Conservation (phyloP, 1,140 invertebrate genomes). For the Branchinecta lindahli region DNA sequence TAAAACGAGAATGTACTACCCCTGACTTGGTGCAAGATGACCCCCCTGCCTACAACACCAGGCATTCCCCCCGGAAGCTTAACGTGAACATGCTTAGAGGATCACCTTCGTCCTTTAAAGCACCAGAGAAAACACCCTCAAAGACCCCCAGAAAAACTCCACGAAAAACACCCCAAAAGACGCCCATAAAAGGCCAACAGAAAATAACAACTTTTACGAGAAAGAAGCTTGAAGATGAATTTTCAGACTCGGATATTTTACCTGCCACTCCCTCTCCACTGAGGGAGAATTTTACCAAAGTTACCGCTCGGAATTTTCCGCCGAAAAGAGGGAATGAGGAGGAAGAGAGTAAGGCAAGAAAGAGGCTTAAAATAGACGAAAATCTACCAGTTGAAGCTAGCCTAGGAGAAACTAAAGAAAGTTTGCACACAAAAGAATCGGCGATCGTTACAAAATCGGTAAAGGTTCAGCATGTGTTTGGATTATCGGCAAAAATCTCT, state of each 20-base stretch:
- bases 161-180: neutral
- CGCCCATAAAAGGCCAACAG: neutral
- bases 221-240: neutral
- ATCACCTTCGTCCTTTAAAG: neutral
- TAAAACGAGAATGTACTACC: too few species aligned
- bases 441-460: neutral
- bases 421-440: neutral
- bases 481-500: neutral
- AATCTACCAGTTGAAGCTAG: too few species aligned
- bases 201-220: neutral
- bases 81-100: neutral
- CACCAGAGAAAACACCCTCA: neutral
- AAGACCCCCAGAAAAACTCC: slow-evolving; percentile 2
- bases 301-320: neutral
- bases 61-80: neutral
- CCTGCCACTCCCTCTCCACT: neutral
- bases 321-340: neutral
- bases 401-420: too few species aligned
- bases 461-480: neutral
- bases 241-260: neutral
- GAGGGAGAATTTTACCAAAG: neutral
- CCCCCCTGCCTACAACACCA: neutral
- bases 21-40: neutral
- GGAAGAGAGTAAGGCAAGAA: neutral
- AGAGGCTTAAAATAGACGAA: neutral